A percentile compares a stretch with the other conserved stretches of the same genome.
These are phyloP conservation scores for Todiramphus chloris DNA, from an alignment of 2,113 vertebrate genomes.

Conservation along the genomic window DNA sequence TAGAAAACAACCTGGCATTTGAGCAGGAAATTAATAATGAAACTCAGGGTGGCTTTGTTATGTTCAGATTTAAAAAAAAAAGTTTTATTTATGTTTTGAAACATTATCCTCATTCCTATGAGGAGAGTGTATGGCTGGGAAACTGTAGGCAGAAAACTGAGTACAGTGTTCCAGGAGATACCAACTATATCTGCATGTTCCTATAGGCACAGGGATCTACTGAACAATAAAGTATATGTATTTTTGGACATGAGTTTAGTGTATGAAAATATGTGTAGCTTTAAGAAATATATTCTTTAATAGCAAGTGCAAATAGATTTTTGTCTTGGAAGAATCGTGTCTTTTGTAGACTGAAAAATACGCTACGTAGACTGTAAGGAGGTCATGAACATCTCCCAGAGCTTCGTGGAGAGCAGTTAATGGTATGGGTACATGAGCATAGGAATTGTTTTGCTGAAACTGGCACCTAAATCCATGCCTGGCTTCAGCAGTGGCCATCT, in stretches of 20 bases:
- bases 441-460: neutral
- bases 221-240: neutral
- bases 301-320: neutral
- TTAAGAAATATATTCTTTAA: neutral
- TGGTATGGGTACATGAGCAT: neutral
- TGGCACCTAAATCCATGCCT: neutral
- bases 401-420: neutral
- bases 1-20: neutral
- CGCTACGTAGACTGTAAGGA: neutral
- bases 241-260: neutral
- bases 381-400: neutral
- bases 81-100: neutral
- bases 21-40: neutral
- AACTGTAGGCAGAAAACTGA: neutral
- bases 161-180: neutral
- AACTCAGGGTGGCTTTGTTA: neutral
- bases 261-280: neutral
- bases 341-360: neutral
- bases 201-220: neutral
- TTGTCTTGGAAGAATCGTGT: neutral
- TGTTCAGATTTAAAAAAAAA: neutral
- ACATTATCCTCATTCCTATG: neutral
- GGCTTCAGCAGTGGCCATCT: neutral
- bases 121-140: neutral
- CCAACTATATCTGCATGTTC: fast-evolving